phyloP scores from a whole-genome alignment of 2,888 invertebrate species.

The Minunthozetes semirufus region DNA sequence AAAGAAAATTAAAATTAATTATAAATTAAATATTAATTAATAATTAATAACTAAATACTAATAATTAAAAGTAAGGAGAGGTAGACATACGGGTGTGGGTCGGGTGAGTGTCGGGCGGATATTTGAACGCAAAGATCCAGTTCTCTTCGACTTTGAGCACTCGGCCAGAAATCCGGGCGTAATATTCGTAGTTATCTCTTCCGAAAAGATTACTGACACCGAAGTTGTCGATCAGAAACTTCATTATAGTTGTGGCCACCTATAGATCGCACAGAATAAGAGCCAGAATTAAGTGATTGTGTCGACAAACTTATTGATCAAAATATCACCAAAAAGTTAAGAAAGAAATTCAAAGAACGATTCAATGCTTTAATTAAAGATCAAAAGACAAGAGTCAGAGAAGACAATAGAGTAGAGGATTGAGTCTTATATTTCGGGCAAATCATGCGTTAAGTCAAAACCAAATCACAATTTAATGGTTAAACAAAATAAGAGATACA shows the following conservation, averaged over 20 bases:
- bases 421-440: not conserved
- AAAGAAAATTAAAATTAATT: not conserved
- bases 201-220: constrained; percentile 92
- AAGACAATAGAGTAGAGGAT: not conserved
- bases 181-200: constrained; percentile 86
- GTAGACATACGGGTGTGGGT: constrained; percentile 51
- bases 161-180: constrained; percentile 85
- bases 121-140: constrained; percentile 89
- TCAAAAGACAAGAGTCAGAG: too few species aligned
- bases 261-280: constrained; percentile 47
- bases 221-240: constrained; percentile 94
- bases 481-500: constrained; percentile 18
- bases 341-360: not conserved
- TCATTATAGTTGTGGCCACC: constrained; percentile 93
- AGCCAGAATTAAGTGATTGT: not conserved
- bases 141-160: constrained; percentile 87
- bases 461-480: not conserved
- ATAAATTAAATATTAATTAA: too few species aligned
- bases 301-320: not conserved
- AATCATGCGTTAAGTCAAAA: not conserved
- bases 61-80: constrained; percentile 45
- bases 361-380: too few species aligned
- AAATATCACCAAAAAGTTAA: not conserved
- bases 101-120: constrained; percentile 63
- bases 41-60: not conserved